Evolutionary conservation across 2,888 invertebrate genomes (phyloP), one percentile per base, ranked within the genome.

Genomic region (Melanophora roralis): DNA sequence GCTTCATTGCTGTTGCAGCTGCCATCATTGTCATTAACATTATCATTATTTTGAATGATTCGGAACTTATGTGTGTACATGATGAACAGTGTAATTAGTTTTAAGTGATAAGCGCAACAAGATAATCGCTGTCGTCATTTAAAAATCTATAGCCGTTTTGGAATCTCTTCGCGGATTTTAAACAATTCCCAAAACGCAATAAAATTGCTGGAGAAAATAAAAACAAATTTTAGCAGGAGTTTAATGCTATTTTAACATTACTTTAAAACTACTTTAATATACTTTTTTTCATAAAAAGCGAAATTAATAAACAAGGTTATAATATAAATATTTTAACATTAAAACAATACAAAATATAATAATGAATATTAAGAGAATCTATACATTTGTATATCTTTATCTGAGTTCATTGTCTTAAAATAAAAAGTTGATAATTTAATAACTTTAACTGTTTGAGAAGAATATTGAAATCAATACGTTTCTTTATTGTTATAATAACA

Each of bases 91-190:
- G 69, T 71, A 77, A 77, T 77, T 77, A 77, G 76, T 77, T 77
- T 75, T 77, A 69, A 77, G 64, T 77, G 76, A 77, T 77, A 77
- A 76, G 64, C 64, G 19, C 49, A 64, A 16, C 49, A 34, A 77
- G 76, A 77, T 77, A 77, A 77, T 77, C 69, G 76, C 69, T 77
- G 76, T 77, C 57, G 69, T 77, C 76, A 71, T 77, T 71, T 64
- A 51, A 49, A 57, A 69, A 76, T 71, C 76, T 76, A 76, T 65
- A 57, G 76, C 6, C 76, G 51, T 34, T 57, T 74, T 67, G 49
- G 57, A 71, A 68, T 76, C 68, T 67, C 60, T 64, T 67, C 40
- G 40, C 40, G 59, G 67, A 19, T 11, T 49, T 76, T 77, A 43
- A 77, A 77, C 64, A 69, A 77, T 57, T 77, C 76, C 76, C 71